Conservation (phyloP, 2,113 vertebrate species). For the Hydropotes inermis region DNA sequence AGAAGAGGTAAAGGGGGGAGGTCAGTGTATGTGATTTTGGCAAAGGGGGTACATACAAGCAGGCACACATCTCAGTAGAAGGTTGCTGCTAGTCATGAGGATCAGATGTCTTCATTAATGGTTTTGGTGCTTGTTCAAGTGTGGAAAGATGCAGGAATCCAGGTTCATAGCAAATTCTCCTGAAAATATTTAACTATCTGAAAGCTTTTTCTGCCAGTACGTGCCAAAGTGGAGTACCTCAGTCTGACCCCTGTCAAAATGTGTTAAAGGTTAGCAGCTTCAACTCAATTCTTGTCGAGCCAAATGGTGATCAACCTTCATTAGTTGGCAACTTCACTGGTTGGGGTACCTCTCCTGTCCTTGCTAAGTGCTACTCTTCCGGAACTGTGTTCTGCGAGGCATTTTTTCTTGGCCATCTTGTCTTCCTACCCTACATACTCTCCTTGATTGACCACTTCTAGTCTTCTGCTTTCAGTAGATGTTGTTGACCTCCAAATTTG, state of each 20-base stretch:
- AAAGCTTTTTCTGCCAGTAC: not conserved
- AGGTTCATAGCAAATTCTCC: not conserved
- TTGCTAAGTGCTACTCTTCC: not conserved
- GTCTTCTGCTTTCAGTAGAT: not conserved
- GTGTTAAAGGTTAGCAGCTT: not conserved
- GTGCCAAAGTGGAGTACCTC: not conserved
- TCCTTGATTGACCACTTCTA: not conserved
- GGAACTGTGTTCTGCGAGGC: not conserved
- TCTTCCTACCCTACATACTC: not conserved
- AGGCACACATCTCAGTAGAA: not conserved
- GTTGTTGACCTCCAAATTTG: not conserved
- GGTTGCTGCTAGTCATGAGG: not conserved
- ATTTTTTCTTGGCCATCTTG: not conserved
- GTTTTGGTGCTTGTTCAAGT: not conserved
- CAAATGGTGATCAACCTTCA: not conserved
- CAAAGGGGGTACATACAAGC: not conserved
- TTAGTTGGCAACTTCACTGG: not conserved
- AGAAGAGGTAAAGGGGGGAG: not conserved
- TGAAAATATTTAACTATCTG: not conserved
- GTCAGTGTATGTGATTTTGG: not conserved
- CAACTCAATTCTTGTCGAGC: not conserved
- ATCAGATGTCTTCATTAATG: not conserved
- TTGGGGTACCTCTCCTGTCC: not conserved
- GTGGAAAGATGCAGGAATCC: not conserved
- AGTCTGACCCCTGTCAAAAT: not conserved